Conservation (phyloP, 1,140 invertebrate genomes). For the Arion vulgaris region DNA sequence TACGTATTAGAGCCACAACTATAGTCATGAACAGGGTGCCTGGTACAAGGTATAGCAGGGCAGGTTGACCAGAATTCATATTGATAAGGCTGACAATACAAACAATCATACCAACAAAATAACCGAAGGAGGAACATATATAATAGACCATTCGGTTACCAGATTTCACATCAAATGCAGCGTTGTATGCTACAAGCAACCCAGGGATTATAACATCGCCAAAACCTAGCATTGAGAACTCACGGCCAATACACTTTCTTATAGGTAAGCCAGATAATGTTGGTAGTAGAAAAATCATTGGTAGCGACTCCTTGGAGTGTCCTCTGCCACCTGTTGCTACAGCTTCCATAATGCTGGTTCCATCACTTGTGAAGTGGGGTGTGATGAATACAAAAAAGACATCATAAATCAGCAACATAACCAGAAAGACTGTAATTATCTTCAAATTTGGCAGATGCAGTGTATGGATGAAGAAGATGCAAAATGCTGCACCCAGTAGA, state of each 20-base stretch:
- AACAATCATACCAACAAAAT: conserved; percentile 75
- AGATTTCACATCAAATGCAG: conserved; percentile 74
- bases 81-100: conserved; percentile 76
- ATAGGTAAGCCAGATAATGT: conserved; percentile 59
- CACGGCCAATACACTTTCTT: conserved; percentile 59
- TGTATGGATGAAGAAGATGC: conserved; percentile 74
- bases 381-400: conserved; percentile 82
- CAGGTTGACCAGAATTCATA: conserved; percentile 78
- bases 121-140: conserved; percentile 72
- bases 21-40: conserved; percentile 76
- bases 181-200: conserved; percentile 74
- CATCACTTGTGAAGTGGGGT: conserved; percentile 76
- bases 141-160: conserved; percentile 73
- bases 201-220: conserved; percentile 79
- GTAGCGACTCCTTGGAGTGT: conserved; percentile 69
- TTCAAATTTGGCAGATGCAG: conserved; percentile 75
- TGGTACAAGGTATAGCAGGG: conserved; percentile 79
- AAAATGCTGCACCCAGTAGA: conserved; percentile 75
- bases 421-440: conserved; percentile 74
- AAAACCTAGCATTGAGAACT: conserved; percentile 76
- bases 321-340: conserved; percentile 75
- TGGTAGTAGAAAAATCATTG: conserved; percentile 77
- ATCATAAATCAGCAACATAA: conserved; percentile 78
- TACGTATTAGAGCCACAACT: conserved; percentile 70
- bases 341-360: conserved; percentile 79